phyloP scores from a whole-genome alignment of 2,113 vertebrate genomes.

The Crotalus viridis region DNA sequence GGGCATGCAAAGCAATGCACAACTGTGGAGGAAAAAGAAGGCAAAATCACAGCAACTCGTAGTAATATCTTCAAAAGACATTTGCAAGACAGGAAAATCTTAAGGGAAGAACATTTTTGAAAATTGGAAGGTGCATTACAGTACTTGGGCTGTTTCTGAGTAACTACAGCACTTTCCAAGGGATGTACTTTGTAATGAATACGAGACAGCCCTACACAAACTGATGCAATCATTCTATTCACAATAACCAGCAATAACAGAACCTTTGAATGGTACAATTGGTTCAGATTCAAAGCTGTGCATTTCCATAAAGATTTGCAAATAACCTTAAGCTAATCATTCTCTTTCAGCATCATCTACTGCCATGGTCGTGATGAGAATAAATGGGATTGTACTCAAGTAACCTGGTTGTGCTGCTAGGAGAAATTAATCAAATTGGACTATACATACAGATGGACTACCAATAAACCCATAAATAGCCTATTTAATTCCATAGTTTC shows the following conservation, averaged over 20 bases:
- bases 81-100: not conserved
- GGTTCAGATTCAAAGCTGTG: not conserved
- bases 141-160: not conserved
- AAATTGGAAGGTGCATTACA: not conserved
- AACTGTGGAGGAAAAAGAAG: not conserved
- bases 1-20: not conserved
- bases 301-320: not conserved
- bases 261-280: not conserved
- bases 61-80: not conserved
- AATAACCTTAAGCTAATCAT: not conserved
- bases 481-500: not conserved
- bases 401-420: not conserved
- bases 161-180: not conserved
- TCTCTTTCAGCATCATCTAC: not conserved
- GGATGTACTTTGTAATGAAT: not conserved
- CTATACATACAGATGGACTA: not conserved
- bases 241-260: not conserved
- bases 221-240: not conserved
- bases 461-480: not conserved
- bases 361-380: not conserved
- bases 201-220: not conserved
- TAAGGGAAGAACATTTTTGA: not conserved
- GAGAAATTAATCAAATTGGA: not conserved
- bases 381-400: not conserved
- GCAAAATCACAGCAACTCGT: not conserved